These are phyloP conservation scores for Patella ulyssiponensis DNA, from an alignment of 2,888 invertebrate species.

Conservation along the genomic window DNA sequence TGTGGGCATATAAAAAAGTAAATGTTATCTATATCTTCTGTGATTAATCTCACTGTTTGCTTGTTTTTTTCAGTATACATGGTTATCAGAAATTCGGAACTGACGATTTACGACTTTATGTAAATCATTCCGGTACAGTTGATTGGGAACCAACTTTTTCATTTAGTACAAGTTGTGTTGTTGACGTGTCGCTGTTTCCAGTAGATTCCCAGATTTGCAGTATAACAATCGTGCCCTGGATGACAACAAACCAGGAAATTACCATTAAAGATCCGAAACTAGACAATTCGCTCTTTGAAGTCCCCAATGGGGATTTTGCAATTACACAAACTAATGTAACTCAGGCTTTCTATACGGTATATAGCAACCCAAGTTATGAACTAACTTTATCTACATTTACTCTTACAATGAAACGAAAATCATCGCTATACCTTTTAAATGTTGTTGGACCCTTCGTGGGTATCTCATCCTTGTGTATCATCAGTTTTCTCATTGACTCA, in stretches of 20 bases:
- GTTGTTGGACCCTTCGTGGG: not conserved
- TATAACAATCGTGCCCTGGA: not conserved
- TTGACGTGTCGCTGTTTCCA: not conserved
- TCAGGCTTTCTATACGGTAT: not conserved
- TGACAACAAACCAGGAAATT: not conserved
- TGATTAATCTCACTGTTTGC: no score
- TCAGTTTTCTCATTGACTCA: constrained; percentile 21
- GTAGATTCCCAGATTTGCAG: not conserved
- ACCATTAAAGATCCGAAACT: not conserved
- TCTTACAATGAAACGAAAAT: not conserved
- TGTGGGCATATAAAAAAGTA: no score
- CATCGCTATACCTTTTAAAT: not conserved
- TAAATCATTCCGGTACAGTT: not conserved
- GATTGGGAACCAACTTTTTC: not conserved
- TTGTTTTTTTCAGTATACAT: no score
- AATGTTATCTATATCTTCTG: no score
- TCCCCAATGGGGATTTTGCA: not conserved
- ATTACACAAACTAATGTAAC: not conserved
- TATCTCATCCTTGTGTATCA: constrained; percentile 8
- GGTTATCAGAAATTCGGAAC: not conserved
- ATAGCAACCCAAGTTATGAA: not conserved
- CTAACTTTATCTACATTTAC: not conserved
- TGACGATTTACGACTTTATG: not conserved
- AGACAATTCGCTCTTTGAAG: not conserved
- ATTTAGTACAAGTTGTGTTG: not conserved